phyloP scores from a whole-genome alignment of 1,140 invertebrate genomes.

The Phymastichus coffea region DNA sequence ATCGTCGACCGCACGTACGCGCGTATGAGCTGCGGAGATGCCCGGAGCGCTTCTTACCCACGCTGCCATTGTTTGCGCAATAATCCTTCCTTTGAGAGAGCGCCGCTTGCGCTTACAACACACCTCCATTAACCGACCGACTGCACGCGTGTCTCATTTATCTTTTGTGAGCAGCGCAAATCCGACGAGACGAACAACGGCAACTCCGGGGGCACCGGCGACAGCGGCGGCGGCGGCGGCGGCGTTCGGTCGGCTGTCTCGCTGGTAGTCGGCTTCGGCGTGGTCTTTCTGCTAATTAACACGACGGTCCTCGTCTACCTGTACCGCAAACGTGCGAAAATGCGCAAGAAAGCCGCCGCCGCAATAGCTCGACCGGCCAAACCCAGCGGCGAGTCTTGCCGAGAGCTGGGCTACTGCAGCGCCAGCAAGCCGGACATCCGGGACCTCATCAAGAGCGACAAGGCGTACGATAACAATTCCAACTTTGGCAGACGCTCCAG shows the following conservation, averaged over 20 bases:
- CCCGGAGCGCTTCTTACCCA: too few species aligned
- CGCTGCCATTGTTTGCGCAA: too few species aligned
- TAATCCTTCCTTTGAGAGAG: too few species aligned
- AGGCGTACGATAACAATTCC: constrained; percentile 62
- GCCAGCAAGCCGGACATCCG: constrained; percentile 52
- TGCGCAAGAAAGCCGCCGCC: constrained; percentile 57
- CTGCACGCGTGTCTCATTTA: too few species aligned
- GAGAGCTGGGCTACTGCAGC: constrained; percentile 38
- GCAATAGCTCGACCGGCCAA: constrained; percentile 29
- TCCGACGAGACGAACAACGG: constrained; percentile 4
- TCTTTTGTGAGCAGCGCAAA: not conserved
- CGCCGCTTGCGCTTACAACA: too few species aligned
- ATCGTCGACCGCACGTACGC: too few species aligned
- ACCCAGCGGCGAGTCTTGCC: constrained; percentile 6
- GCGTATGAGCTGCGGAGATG: too few species aligned
- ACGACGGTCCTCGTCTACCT: constrained; percentile 72
- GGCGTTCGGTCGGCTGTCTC: constrained; percentile 60
- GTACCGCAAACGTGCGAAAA: constrained; percentile 73
- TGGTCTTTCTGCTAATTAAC: constrained; percentile 81
- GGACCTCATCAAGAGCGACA: constrained; percentile 55
- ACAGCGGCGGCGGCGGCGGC: constrained; percentile 14
- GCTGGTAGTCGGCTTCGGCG: constrained; percentile 74
- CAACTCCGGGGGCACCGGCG: not conserved
- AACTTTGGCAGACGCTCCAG: constrained; percentile 65
- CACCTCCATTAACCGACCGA: too few species aligned